phyloP scores from a whole-genome alignment of 2,888 invertebrate genomes.

The Phragmatobia fuliginosa region DNA sequence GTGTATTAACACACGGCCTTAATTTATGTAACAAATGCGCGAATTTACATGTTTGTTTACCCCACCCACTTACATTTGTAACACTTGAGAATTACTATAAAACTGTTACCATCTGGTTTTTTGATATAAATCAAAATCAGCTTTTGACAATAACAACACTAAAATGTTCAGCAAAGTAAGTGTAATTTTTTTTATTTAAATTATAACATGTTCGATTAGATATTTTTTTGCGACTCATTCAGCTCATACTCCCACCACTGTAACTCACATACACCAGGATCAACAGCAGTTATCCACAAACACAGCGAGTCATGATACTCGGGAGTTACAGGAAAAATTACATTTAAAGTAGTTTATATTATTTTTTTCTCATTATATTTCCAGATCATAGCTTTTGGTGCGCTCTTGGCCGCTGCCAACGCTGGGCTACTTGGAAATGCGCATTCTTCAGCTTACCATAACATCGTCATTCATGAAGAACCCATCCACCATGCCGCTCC shows the following conservation, averaged over 20 bases:
- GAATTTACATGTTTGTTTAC: slow-evolving; percentile 32
- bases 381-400: slow-evolving; percentile 63
- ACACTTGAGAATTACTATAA: slow-evolving; percentile 42
- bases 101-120: slow-evolving; percentile 38
- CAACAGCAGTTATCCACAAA: too few species aligned
- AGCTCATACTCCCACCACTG: too few species aligned
- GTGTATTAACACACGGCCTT: slow-evolving; percentile 11
- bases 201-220: too few species aligned
- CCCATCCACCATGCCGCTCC: slow-evolving; percentile 52
- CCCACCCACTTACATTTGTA: slow-evolving; percentile 38
- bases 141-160: slow-evolving; percentile 36
- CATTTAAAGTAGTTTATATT: not conserved
- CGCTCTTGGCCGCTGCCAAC: slow-evolving; percentile 76
- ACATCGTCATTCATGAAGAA: slow-evolving; percentile 72
- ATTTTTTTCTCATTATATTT: not conserved
- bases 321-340: too few species aligned
- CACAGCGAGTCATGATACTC: too few species aligned
- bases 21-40: slow-evolving; percentile 26
- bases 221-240: too few species aligned
- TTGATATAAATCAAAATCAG: slow-evolving; percentile 52
- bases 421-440: slow-evolving; percentile 75
- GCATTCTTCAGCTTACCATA: slow-evolving; percentile 72
- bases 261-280: too few species aligned
- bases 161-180: slow-evolving; percentile 62
- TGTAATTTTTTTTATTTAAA: slow-evolving; percentile 19